Conservation (phyloP, 2,888 invertebrate genomes). For the Drosophila subquinaria region DNA sequence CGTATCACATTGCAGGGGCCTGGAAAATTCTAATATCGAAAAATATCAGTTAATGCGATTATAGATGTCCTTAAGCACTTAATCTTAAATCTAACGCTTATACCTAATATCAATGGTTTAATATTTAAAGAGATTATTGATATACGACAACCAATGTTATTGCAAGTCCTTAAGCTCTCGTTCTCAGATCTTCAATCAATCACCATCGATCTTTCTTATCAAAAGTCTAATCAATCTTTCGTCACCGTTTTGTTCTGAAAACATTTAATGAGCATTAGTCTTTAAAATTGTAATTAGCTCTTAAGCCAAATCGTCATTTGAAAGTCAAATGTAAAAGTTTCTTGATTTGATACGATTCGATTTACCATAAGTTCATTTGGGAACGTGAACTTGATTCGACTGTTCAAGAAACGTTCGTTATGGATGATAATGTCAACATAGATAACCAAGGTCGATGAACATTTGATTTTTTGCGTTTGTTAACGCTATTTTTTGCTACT, state of each 20-base stretch:
- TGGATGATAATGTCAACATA: constrained; percentile 43
- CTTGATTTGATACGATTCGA: constrained; percentile 45
- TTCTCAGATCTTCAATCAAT: neutral
- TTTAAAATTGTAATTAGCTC: constrained; percentile 18
- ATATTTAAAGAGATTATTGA: neutral
- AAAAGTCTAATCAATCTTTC: constrained; percentile 36
- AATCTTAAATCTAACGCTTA: neutral
- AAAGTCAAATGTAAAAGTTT: constrained; percentile 69
- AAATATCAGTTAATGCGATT: constrained; percentile 1
- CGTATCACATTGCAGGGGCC: constrained; percentile 2
- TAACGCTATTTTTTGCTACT: constrained; percentile 10
- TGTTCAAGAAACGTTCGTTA: constrained; percentile 55
- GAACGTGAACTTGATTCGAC: constrained; percentile 55
- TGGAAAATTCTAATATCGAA: neutral
- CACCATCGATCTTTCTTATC: constrained; percentile 1
- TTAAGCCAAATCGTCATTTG: constrained; percentile 49
- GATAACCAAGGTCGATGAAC: constrained; percentile 49
- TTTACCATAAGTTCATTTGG: constrained; percentile 45
- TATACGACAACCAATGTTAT: neutral
- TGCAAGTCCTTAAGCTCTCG: neutral
- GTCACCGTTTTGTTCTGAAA: constrained; percentile 21
- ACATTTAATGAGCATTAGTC: constrained; percentile 14
- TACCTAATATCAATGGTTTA: neutral
- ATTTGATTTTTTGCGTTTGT: constrained; percentile 24
- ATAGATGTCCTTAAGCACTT: neutral